Conservation (phyloP, 2,113 vertebrate genomes). For the Neomonachus schauinslandi region DNA sequence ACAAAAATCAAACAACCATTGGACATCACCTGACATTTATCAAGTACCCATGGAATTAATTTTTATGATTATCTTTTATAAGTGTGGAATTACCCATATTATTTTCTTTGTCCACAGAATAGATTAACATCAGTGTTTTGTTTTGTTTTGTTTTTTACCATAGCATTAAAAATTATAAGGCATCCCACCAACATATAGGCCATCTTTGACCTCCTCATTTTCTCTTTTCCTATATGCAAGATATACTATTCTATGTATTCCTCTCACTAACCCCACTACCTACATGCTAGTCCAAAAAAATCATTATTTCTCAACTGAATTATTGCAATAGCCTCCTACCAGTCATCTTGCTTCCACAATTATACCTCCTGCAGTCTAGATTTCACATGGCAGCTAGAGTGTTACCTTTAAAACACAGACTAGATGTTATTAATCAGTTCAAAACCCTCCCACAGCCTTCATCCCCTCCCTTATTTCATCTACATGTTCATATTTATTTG, state of each 20-base stretch:
- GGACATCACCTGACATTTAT: not conserved
- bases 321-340: not conserved
- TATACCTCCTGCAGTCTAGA: fast-evolving
- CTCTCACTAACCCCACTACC: not conserved
- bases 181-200: not conserved
- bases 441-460: not conserved
- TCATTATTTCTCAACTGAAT: not conserved
- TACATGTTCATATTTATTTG: not conserved
- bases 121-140: not conserved
- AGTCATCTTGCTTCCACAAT: not conserved
- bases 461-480: not conserved
- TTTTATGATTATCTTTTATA: not conserved
- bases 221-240: not conserved
- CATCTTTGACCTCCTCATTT: not conserved
- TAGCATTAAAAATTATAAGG: not conserved
- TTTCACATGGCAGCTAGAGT: not conserved
- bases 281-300: not conserved
- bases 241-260: not conserved
- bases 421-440: not conserved
- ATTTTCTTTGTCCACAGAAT: not conserved
- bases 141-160: not conserved
- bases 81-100: not conserved
- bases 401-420: not conserved
- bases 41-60: not conserved
- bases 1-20: not conserved